Evolutionary conservation across 1,140 invertebrate species (phyloP).

Genomic region (Habropoda laboriosa): DNA sequence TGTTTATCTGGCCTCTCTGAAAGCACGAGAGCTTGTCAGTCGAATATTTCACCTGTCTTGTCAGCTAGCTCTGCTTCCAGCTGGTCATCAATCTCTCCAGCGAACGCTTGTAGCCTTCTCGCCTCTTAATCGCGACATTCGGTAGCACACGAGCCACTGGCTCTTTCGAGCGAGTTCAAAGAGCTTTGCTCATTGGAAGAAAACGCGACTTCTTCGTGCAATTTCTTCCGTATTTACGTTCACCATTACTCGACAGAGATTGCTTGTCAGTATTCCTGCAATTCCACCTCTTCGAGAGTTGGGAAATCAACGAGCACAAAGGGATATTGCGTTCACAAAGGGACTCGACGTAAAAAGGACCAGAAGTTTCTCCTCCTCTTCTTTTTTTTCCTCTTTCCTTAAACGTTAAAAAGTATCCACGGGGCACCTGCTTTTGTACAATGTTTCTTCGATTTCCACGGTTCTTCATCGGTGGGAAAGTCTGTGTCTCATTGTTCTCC

Average conservation of each 20-base stretch:
- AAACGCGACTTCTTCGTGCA: conserved; percentile 25
- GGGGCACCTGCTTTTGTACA: neutral
- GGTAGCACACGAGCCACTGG: neutral
- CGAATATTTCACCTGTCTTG: conserved; percentile 15
- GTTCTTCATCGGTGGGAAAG: conserved; percentile 13
- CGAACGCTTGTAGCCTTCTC: neutral
- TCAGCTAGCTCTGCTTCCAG: neutral
- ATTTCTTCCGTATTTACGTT: conserved; percentile 29
- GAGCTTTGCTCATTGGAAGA: neutral
- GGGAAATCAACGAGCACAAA: neutral
- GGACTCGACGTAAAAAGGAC: neutral
- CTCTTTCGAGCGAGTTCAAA: too few species aligned
- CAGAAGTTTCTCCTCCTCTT: neutral
- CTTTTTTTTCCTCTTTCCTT: too few species aligned
- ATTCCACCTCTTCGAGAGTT: neutral
- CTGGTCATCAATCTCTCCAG: conserved; percentile 1
- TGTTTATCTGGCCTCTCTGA: too few species aligned
- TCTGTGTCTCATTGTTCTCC: neutral
- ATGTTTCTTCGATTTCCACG: neutral
- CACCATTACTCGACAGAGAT: neutral
- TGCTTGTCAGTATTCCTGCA: neutral
- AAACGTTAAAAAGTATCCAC: conserved; percentile 2
- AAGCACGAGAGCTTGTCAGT: neutral
- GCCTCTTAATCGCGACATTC: conserved; percentile 10
- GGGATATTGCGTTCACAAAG: neutral